Evolutionary conservation across 2,113 vertebrate species (phyloP), one percentile per base, ranked within the genome.

Genomic region (Actinemys pallida): DNA sequence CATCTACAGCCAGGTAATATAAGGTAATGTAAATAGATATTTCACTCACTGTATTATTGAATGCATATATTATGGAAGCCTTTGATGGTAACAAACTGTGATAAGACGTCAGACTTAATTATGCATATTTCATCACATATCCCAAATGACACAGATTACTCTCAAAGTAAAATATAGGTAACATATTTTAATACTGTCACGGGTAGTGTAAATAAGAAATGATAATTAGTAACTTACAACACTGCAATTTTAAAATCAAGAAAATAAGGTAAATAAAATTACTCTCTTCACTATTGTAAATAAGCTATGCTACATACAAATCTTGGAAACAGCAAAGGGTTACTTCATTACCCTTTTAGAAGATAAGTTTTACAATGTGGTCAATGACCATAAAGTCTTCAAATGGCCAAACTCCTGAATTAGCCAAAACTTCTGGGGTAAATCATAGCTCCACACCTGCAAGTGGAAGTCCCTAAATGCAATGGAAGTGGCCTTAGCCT

Each of bases 41-140:
- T 95, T 87, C 84, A 53, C 89, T 49, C 86, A 53, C 86, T 93
- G 54, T 84, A 84, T 92, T 96, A 94, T 17, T 88, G 92, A 95
- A 90, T 91, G 92, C 95, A 96, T 93, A 84, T 91, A 95, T 93
- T 97, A 97, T 9, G 42, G 97, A 97, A 96, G 35, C 85, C 93
- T 96, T 97, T 95, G 97, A 97, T 86, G 93, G 93, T 97, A 96
- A 98, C 95, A 97, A 96, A 96, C 81, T 96, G 81, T 94, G 89
- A 97, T 96, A 97, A 88, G 88, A 94, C 97, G 98, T 97, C 93
- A 96, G 94, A 91, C 92, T 94, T 98, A 98, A 98, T 98, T 98
- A 97, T 97, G 96, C 93, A 95, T 90, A 97, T 95, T 85, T 96
- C 89, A 97, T 93, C 95, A 97, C 89, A 96, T 90, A 94, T 90